Conservation (phyloP, 2,888 invertebrate species). For the Neoaliturus tenellus region DNA sequence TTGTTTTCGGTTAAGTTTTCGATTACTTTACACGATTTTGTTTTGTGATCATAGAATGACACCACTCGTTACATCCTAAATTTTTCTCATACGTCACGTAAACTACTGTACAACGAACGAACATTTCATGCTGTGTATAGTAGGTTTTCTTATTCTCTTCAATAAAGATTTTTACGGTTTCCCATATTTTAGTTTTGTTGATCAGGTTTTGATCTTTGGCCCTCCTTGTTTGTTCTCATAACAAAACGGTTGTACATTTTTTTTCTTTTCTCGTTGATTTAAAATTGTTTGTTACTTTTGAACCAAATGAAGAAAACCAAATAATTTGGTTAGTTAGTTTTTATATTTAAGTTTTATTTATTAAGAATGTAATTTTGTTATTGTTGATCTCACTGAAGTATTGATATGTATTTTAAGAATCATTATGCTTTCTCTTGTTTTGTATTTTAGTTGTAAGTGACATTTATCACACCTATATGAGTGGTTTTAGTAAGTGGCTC, state of each 20-base stretch:
- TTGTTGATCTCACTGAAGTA: slow-evolving; percentile 52
- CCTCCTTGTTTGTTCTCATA: neutral
- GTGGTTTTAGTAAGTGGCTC: neutral
- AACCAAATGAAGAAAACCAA: slow-evolving; percentile 54
- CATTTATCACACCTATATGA: neutral
- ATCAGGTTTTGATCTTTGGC: neutral
- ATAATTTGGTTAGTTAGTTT: slow-evolving; percentile 50
- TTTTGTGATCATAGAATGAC: too few species aligned
- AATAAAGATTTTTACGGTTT: neutral
- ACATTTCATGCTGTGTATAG: too few species aligned
- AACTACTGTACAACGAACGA: too few species aligned
- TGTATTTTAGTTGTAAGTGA: slow-evolving; percentile 19
- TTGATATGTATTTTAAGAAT: slow-evolving; percentile 23
- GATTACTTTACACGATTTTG: too few species aligned
- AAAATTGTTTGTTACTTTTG: slow-evolving; percentile 35
- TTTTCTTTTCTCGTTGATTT: slow-evolving; percentile 20
- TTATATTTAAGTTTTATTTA: slow-evolving; percentile 51
- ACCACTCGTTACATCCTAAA: too few species aligned
- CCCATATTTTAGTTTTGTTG: neutral
- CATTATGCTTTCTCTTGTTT: slow-evolving; percentile 19
- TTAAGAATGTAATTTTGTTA: slow-evolving; percentile 49
- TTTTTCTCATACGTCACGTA: too few species aligned
- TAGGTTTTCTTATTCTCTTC: too few species aligned
- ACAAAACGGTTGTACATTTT: neutral
- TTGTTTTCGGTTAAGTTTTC: too few species aligned